These are phyloP conservation scores for Dryocosmus kuriphilus DNA, from an alignment of 2,888 invertebrate species.

Conservation along the genomic window DNA sequence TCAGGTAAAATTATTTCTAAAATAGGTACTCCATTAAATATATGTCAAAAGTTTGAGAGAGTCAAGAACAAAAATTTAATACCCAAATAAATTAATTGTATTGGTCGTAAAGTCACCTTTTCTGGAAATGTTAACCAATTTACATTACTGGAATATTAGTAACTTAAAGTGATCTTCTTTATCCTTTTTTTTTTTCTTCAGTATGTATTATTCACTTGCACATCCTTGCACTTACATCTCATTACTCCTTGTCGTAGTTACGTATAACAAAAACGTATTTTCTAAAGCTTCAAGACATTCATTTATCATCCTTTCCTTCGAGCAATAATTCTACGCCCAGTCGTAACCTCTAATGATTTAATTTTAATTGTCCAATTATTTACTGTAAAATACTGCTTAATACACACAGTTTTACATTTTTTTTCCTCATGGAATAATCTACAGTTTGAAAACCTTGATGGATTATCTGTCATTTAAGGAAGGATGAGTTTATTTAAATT, in stretches of 20 bases:
- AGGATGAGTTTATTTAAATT: background rate
- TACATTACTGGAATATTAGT: too few relatives aligned
- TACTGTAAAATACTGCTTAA: background rate
- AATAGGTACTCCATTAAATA: too few relatives aligned
- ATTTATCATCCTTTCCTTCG: constrained; percentile 61
- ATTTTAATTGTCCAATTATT: constrained; percentile 20
- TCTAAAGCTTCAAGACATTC: constrained; percentile 14
- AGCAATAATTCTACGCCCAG: background rate
- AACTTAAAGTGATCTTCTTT: too few relatives aligned
- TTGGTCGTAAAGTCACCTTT: too few relatives aligned
- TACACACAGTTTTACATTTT: background rate
- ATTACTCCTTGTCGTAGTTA: constrained; percentile 21
- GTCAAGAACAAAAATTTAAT: too few relatives aligned
- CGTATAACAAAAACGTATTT: background rate
- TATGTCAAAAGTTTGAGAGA: too few relatives aligned
- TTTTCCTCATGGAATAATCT: background rate
- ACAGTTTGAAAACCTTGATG: background rate
- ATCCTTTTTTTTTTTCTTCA: background rate
- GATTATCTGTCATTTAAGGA: background rate
- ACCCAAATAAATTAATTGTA: too few relatives aligned
- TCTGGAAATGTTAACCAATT: too few relatives aligned
- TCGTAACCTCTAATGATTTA: background rate
- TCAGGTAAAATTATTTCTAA: too few relatives aligned
- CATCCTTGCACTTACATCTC: background rate
- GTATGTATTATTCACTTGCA: background rate